phyloP scores from a whole-genome alignment of 2,888 invertebrate species.

The Koerneria pararmatus region DNA sequence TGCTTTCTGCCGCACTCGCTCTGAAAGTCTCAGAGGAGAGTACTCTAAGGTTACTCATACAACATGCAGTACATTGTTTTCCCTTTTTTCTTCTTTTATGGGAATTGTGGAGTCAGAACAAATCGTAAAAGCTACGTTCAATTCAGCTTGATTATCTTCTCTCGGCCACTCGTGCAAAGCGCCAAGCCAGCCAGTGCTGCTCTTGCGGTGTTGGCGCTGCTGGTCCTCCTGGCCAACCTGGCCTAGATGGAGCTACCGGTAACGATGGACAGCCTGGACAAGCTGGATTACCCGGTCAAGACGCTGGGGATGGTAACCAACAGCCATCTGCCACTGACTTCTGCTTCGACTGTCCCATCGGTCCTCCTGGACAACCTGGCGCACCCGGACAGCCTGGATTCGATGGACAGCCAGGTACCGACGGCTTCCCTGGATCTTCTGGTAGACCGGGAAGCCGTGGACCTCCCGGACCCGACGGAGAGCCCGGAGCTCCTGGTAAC shows the following conservation, averaged over 20 bases:
- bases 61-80: background rate
- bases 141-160: constrained; percentile 16
- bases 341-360: constrained; percentile 39
- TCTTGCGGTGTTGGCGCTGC: constrained; percentile 29
- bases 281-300: constrained; percentile 37
- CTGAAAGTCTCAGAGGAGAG: constrained; percentile 21
- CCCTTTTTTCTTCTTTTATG: background rate
- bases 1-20: constrained; percentile 21
- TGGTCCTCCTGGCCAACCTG: constrained; percentile 37
- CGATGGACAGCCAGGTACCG: constrained; percentile 35
- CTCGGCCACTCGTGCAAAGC: constrained; percentile 13
- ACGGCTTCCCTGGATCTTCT: constrained; percentile 9
- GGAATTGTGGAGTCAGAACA: no score
- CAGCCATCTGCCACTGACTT: constrained; percentile 29
- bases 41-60: constrained; percentile 15
- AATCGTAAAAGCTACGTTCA: no score
- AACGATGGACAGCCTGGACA: constrained; percentile 37
- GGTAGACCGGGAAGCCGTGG: constrained; percentile 18
- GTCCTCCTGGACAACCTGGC: constrained; percentile 29
- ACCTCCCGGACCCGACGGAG: constrained; percentile 18
- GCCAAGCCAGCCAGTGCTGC: constrained; percentile 17
- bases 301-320: constrained; percentile 27
- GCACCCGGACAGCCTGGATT: constrained; percentile 29
- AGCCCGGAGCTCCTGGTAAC: constrained; percentile 20
- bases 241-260: constrained; percentile 38